Base-by-base conservation (phyloP, 2,113 vertebrate genomes). In the Percina caprodes region DNA sequence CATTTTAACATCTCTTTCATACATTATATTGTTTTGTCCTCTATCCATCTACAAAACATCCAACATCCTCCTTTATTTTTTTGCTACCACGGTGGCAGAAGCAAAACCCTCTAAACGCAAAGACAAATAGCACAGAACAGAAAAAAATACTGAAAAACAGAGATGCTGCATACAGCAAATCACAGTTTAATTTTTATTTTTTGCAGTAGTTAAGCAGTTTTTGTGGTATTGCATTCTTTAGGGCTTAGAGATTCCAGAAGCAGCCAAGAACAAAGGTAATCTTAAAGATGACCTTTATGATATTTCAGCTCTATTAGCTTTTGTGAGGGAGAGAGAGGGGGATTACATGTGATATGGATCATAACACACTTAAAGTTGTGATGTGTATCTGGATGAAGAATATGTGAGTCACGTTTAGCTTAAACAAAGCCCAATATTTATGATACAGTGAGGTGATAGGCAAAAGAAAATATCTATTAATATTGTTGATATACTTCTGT, bases 251-350 rank as follows among this genome's bases (percentile, higher is more conserved):
- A 49, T 58, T 87, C 49, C 71, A 80, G 71, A 84, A 78, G 79
- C 83, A 89, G 82, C 77, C 69, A 74, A 84, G 84, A 86, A 81
- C 82, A 89, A 83, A 85, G 63, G 79, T 80, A 85, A 88, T 92
- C 83, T 86, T 69, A 65, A 69, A 83, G 76, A 83, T 91, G 87
- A 90, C 81, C 86, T 91, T 90, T 83, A n/a, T 56, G 73, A 83
- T 88, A 79, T 83, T 89, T 89, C 70, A 85, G 87, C 82, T 88
- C 70, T 80, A 79, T 91, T 81, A 87, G 71, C 73, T 87, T 15
- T 65, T 66, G 80, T 58, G 69, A 2, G 55, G 54, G 59, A 72
- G 69, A 66, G 70, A 58, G 13, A 4, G 21, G 1, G 19, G 46
- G 75, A 82, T 85, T 90, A 73, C 82, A 80, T 70, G 58, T 15